Evolutionary conservation across 2,113 vertebrate genomes (phyloP).

Genomic region (Burhinus bistriatus): DNA sequence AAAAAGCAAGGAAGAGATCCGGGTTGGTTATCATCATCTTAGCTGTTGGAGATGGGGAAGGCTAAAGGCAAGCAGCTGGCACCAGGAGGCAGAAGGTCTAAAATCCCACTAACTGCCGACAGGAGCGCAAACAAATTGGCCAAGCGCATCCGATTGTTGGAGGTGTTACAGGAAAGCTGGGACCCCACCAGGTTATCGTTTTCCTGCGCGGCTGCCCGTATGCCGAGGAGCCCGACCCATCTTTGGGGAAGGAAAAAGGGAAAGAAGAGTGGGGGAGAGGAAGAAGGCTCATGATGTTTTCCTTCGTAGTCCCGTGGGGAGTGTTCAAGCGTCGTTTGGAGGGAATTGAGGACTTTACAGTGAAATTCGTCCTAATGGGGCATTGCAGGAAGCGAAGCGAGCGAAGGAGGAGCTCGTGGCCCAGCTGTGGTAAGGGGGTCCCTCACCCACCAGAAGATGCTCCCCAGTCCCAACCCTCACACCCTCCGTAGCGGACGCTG

Average conservation of each 20-base stretch:
- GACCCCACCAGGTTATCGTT: rapidly evolving
- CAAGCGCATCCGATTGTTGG: background rate
- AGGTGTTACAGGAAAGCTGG: background rate
- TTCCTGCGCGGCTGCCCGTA: rapidly evolving
- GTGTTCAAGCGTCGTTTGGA: background rate
- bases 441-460: too few relatives aligned
- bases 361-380: slow-evolving; percentile 43
- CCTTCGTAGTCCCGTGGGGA: background rate
- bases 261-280: background rate
- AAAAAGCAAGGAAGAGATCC: background rate
- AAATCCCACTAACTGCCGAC: background rate
- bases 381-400: slow-evolving; percentile 10
- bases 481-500: background rate
- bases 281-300: background rate
- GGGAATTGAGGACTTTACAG: slow-evolving; percentile 17
- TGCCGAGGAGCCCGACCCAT: background rate
- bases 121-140: background rate
- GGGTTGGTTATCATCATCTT: background rate
- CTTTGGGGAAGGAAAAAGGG: background rate
- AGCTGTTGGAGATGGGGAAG: background rate
- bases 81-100: background rate
- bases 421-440: background rate
- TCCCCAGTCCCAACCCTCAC: background rate
- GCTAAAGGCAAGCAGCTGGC: background rate
- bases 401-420: background rate